Evolutionary conservation across 2,888 invertebrate species (phyloP), one percentile per base, ranked within the genome.

Genomic region (Nemotelus pantherinus): DNA sequence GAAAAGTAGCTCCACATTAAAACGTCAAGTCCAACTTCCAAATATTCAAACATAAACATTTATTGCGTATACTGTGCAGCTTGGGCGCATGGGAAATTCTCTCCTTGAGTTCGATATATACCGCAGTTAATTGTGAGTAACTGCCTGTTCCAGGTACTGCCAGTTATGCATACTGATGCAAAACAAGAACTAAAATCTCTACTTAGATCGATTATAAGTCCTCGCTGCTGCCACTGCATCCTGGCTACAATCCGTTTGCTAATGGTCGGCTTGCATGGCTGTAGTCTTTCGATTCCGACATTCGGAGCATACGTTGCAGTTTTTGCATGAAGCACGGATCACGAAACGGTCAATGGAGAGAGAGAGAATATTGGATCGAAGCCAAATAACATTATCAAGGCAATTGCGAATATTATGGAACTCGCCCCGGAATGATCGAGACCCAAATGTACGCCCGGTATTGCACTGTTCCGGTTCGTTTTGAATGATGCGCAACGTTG

Each of bases 121-220:
- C 41, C 47, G 47, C 65, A 65, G 45, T 44, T 65, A 65, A 65
- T 65, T 65, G 65, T 65, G 47, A 65, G n/a, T 65, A 65, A 65
- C 45, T 65, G 65, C 65, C n/a, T 65, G 25, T 25, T 44, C 45
- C 65, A 65, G 65, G 65, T 65, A 47, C 10, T 47, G 43, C 65
- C 10, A 45, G 47, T n/a, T 65, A 65, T 65, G 65, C 9, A 65
- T 65, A 9, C n/a, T n/a, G 45, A 65, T 45, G 43, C 65, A 45
- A 41, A 47, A 47, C 45, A 65, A 45, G 45, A n/a, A 45, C 65
- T 41, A 65, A 43, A 47, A 65, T 65, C 65, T 65, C 39, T 47
- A 65, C 65, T 65, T 65, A 65, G 45, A 65, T 65, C 65, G 65
- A 65, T 65, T 65, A 65, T 47, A 65, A 65, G 45, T 47, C 65